Base-by-base conservation (phyloP, 1,140 invertebrate genomes). In the Ceratosolen solmsi region DNA sequence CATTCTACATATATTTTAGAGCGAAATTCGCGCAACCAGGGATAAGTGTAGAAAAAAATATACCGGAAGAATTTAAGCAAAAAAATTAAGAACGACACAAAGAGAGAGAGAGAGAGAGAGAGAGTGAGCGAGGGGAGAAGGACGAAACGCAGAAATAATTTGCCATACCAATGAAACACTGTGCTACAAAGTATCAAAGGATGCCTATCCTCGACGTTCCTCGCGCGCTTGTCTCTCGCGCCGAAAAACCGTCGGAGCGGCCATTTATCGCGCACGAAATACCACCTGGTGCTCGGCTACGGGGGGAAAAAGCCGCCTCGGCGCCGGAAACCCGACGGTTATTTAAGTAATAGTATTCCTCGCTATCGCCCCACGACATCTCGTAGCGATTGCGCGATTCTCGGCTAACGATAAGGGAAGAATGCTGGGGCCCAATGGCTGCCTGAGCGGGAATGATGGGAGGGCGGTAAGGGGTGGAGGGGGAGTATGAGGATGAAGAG, bases 301-400 rank as follows among this genome's bases (percentile, higher is more conserved):
- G 30, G 2, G 15, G 17, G 58, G 58, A 36, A 72, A 49, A 22
- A 13, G 13, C 22, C 9, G 46, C 5, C 3, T 30, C 30, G 30
- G 9, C 20, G 41, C 70, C 38, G 70, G 25, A 33, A 73, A 56
- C 25, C 46, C 49, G 25, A 22, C 49, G 17, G 49, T 73, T 73
- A 73, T 73, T 73, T 46, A 75, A 77, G 75, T 77, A 77, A 77
- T 77, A 77, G 75, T 49, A 77, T 65, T 77, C 25, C 60, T 4
- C 8, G 54, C 49, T 72, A 72, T 58, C 77, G 9, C 7, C 5
- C n/a, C 51, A 65, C 68, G 77, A 79, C 68, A 60, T 79, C 54
- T 79, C 78, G 46, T 30, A 54, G 49, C 71, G 71, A 73, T 71
- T 73, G 71, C 27, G n/a, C 41, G 75, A 30, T 71, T 22, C 49